A percentile compares a stretch with the other conserved stretches of the same genome.
These are phyloP conservation scores for Phylloscopus collybita DNA, from an alignment of 2,797 vertebrate species.

Conservation along the genomic window DNA sequence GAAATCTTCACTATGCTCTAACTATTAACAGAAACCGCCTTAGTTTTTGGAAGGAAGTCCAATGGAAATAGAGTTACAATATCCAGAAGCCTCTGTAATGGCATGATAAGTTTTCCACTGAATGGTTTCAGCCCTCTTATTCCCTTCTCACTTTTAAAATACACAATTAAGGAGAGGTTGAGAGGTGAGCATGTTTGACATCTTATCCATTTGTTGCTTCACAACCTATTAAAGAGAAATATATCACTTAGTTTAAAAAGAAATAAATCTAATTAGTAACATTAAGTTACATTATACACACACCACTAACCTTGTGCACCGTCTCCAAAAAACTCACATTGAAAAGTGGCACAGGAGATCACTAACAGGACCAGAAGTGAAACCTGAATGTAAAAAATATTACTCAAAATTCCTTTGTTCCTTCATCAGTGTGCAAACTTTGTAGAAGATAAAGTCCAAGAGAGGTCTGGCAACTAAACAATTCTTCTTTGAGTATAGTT, in stretches of 20 bases:
- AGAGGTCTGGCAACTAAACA: not conserved
- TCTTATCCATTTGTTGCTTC: not conserved
- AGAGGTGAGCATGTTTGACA: not conserved
- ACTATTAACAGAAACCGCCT: constrained; percentile 43
- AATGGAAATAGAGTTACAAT: constrained; percentile 34
- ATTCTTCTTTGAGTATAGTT: not conserved
- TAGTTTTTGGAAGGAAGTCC: constrained; percentile 27
- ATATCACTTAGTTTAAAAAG: not conserved
- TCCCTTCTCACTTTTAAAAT: not conserved
- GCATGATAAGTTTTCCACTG: not conserved
- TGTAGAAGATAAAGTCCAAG: not conserved
- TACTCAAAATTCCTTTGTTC: not conserved
- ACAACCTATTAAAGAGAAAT: not conserved
- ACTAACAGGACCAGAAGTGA: not conserved
- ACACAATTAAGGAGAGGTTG: not conserved
- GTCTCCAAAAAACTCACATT: not conserved
- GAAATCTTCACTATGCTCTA: constrained; percentile 15
- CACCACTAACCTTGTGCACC: not conserved
- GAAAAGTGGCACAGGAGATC: not conserved
- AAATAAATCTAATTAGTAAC: not conserved
- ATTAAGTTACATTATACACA: not conserved
- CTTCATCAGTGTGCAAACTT: not conserved
- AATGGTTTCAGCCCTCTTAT: not conserved
- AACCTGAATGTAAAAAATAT: not conserved
- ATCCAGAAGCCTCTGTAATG: not conserved